phyloP scores from a whole-genome alignment of 2,797 vertebrate species.

The Lophius americanus region DNA sequence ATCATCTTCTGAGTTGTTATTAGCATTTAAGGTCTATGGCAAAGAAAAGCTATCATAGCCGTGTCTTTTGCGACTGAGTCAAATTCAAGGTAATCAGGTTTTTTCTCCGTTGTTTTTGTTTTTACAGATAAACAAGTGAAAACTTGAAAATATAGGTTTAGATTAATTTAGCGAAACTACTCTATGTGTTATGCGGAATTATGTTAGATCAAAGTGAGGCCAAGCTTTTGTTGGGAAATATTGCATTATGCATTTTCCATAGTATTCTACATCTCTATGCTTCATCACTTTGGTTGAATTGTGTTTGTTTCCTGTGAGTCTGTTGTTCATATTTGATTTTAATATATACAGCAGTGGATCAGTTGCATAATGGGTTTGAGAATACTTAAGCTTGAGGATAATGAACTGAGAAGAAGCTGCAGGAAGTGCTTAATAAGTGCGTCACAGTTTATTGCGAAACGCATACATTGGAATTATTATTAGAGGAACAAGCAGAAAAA shows the following conservation, averaged over 20 bases:
- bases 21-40: background rate
- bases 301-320: background rate
- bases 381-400: background rate
- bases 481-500: background rate
- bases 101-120: background rate
- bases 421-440: background rate
- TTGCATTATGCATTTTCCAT: conserved; percentile 2
- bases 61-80: background rate
- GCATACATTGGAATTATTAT: background rate
- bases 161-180: too few relatives aligned
- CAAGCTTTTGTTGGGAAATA: background rate
- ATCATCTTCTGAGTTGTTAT: background rate
- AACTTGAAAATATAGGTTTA: background rate
- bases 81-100: too few relatives aligned
- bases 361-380: background rate
- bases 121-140: background rate
- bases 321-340: conserved; percentile 11
- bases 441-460: background rate
- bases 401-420: background rate
- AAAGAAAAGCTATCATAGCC: background rate
- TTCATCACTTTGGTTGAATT: background rate
- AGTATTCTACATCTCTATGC: background rate
- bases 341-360: background rate
- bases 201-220: background rate
- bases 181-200: background rate